These are phyloP conservation scores for Drosophila eugracilis DNA, from an alignment of 1,140 invertebrate genomes.

Conservation along the genomic window DNA sequence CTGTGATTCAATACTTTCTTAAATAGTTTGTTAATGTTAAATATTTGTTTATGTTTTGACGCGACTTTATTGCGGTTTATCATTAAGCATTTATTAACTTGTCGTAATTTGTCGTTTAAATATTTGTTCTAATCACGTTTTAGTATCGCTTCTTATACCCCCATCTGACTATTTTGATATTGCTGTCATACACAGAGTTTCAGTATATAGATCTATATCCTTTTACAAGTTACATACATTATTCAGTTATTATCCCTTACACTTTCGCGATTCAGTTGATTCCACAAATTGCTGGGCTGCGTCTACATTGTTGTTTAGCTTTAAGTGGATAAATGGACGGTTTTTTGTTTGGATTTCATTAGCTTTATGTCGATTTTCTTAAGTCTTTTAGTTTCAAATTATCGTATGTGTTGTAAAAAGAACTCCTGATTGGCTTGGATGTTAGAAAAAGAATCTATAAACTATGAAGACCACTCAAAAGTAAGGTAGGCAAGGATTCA, in stretches of 20 bases:
- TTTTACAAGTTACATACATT: slow-evolving; percentile 41
- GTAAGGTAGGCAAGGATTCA: slow-evolving; percentile 36
- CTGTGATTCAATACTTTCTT: slow-evolving; percentile 33
- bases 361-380: slow-evolving; percentile 64
- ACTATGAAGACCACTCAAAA: slow-evolving; percentile 43
- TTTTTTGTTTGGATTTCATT: slow-evolving; percentile 69
- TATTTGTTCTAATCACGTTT: slow-evolving; percentile 58
- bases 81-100: slow-evolving; percentile 46
- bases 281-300: slow-evolving; percentile 66
- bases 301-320: slow-evolving; percentile 49
- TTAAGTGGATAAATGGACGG: slow-evolving; percentile 77
- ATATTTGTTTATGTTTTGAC: slow-evolving; percentile 33
- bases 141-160: slow-evolving; percentile 37
- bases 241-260: slow-evolving; percentile 39
- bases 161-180: slow-evolving; percentile 53
- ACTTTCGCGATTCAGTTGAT: slow-evolving; percentile 37
- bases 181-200: slow-evolving; percentile 68
- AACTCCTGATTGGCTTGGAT: slow-evolving; percentile 34
- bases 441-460: slow-evolving; percentile 22
- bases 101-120: slow-evolving; percentile 40
- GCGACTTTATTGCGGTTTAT: slow-evolving; percentile 31
- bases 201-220: slow-evolving; percentile 36
- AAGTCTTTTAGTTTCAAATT: slow-evolving; percentile 78
- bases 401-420: slow-evolving; percentile 57
- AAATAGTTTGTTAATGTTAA: slow-evolving; percentile 37